Base-by-base conservation (phyloP, 37 sponge, comb jelly and placozoan species). In the Aplysina aerophoba region DNA sequence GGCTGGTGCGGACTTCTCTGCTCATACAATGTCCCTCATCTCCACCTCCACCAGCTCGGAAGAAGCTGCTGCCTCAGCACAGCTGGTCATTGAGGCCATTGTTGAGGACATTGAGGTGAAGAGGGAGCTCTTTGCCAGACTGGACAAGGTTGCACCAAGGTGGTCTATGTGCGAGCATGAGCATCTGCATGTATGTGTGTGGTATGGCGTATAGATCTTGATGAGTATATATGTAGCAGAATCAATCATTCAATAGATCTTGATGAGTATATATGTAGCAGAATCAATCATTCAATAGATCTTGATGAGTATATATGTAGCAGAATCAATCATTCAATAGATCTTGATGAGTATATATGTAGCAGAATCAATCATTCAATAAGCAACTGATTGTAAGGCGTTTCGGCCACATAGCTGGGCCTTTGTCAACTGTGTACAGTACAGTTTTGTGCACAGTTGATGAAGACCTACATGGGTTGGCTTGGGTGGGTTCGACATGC, bases 31-130 rank as follows among this genome's bases (percentile, higher is more conserved):
- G 57, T 58, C 80, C 34, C 83, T 79, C 21, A 95, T 95, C 36
- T 80, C 34, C 33, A 84, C 60, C 58, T 55, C 85, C 0, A 54
- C 39, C 1, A 87, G 86, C 57, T 34, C 73, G 15, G 85, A 80
- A 27, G 64, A 72, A 24, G 84, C 86, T 33, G 86, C 57, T 28
- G 54, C 58, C 44, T 30, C 69, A 19, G 81, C 82, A 85, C 94
- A 98, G 73, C 86, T 98, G 0, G 89, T 98, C 62, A 83, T 98
- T 35, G 98, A 98, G 73, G 98, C 98, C 57, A 98, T 98, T 63
- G 89, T 98, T 0, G 98, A 98, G 86, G 92, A 98, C 73, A 88
- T 98, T 63, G 87, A 28, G 0, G 61, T 87, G 17, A 98, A 98
- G 60, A 92, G 93, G 55, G 57, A 89, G 44, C 88, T 98, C 22